Evolutionary conservation across 2,113 vertebrate species (phyloP), one percentile per base, ranked within the genome.

Genomic region (Ciconia boyciana): DNA sequence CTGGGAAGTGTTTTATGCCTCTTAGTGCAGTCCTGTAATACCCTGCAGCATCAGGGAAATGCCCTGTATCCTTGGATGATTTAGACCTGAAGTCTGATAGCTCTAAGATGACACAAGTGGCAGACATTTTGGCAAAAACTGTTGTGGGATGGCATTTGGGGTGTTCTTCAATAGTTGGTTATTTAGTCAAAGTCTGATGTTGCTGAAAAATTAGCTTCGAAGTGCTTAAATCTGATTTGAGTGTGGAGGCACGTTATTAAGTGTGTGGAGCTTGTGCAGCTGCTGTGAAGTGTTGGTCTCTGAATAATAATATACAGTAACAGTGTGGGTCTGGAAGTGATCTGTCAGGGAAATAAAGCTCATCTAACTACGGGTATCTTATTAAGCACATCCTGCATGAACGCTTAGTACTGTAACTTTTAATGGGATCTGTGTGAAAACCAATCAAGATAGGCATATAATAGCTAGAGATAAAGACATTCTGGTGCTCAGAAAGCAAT

Each of bases 361-460:
- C 74, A 60, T 87, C 39, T 93, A 93, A 44, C 60, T 89, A 13
- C 6, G 13, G 48, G 16, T 39, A 22, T 79, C 81, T 96, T 91
- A 94, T 75, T 95, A 91, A 93, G 60, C 29, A 55, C 52, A 39
- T 88, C 36, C 41, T 90, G 70, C 76, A 69, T 76, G 70, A 94
- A 41, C 11, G 15, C 65, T 55, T 93, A 87, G n/a, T 60, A 64
- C n/a, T 91, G 65, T 93, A 87, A 93, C 61, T 95, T 95, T 90
- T 85, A 94, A 90, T 92, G 54, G 82, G 54, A 90, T 87, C 46
- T 90, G 34, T 85, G 91, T 82, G 89, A 93, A 95, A 95, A 60
- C 78, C 54, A 85, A 65, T 94, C 87, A 74, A 82, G 90, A 85
- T 16, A 19, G 68, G 43, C 10, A 1, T 78, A n/a, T 81, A 93